Evolutionary conservation across 2,888 invertebrate species (phyloP).

Genomic region (Synanthedon andrenaeformis): DNA sequence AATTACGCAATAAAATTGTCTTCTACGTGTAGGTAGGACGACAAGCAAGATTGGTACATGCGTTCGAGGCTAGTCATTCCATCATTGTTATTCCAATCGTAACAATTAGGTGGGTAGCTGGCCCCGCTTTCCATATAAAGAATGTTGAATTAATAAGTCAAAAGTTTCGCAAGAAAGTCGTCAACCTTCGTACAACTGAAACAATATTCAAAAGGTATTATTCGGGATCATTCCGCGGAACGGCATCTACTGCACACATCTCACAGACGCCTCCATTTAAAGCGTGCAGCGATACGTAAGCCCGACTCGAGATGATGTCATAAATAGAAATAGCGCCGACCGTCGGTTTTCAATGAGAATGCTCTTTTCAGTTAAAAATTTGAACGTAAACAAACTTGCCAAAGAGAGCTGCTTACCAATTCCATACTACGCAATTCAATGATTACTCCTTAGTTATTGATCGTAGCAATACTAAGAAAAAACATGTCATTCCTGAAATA

Average conservation of each 20-base stretch:
- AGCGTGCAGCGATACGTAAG: slow-evolving; percentile 71
- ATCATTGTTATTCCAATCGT: slow-evolving; percentile 46
- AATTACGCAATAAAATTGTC: no score
- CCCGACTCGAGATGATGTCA: slow-evolving; percentile 70
- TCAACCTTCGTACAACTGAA: slow-evolving; percentile 35
- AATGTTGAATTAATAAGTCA: slow-evolving; percentile 62
- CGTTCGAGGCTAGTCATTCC: slow-evolving; percentile 6
- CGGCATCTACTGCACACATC: slow-evolving; percentile 66
- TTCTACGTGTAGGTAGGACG: no score
- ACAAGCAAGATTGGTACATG: no score
- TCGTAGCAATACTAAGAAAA: no score
- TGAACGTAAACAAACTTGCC: no score
- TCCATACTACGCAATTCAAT: no score
- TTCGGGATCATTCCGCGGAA: slow-evolving; percentile 65
- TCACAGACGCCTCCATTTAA: slow-evolving; percentile 67
- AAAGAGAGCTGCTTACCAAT: slow-evolving; percentile 3
- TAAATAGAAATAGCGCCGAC: slow-evolving; percentile 70
- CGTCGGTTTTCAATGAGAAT: slow-evolving; percentile 30
- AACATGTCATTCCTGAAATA: no score
- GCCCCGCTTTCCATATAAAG: slow-evolving; percentile 55
- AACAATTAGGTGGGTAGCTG: slow-evolving; percentile 27
- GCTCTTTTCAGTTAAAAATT: no score
- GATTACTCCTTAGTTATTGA: no score
- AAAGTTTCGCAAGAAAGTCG: slow-evolving; percentile 52
- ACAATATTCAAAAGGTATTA: slow-evolving; percentile 57